These are phyloP conservation scores for Odontocerum albicorne DNA, from an alignment of 2,888 invertebrate species.

Conservation along the genomic window DNA sequence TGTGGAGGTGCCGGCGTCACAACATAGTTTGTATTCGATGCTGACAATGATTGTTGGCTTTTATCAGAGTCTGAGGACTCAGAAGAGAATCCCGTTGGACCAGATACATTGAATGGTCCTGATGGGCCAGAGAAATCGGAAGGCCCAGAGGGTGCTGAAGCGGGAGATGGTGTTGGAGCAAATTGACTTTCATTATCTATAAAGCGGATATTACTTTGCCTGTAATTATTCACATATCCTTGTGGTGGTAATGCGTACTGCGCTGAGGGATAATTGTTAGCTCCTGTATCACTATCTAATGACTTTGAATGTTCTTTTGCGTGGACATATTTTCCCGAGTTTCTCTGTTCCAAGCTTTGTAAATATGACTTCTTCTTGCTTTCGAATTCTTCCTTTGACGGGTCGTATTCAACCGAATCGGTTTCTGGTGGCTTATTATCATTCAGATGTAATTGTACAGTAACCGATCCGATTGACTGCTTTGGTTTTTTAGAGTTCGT, in stretches of 20 bases:
- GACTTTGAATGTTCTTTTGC: background rate
- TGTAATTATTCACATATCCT: conserved; percentile 49
- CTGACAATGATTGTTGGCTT: too few relatives aligned
- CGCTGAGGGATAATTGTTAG: conserved; percentile 54
- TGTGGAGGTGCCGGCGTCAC: conserved; percentile 28
- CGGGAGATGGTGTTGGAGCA: too few relatives aligned
- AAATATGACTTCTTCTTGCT: background rate
- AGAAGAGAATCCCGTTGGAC: too few relatives aligned
- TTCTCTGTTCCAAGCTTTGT: conserved; percentile 2
- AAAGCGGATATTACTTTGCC: conserved; percentile 21
- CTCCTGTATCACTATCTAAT: conserved; percentile 48
- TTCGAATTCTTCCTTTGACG: background rate
- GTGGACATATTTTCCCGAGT: background rate
- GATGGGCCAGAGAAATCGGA: too few relatives aligned
- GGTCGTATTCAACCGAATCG: conserved; percentile 10
- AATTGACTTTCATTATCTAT: conserved; percentile 3
- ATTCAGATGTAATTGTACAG: conserved; percentile 45
- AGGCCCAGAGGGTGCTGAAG: too few relatives aligned
- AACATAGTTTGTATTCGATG: conserved; percentile 24
- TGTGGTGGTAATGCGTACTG: conserved; percentile 57
- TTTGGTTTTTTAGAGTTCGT: conserved; percentile 41
- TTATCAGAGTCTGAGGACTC: too few relatives aligned
- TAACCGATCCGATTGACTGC: conserved; percentile 46
- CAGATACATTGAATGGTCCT: too few relatives aligned
- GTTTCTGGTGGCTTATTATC: conserved; percentile 37